phyloP scores from a whole-genome alignment of 2,888 invertebrate genomes.

The Brassicogethes aeneus region DNA sequence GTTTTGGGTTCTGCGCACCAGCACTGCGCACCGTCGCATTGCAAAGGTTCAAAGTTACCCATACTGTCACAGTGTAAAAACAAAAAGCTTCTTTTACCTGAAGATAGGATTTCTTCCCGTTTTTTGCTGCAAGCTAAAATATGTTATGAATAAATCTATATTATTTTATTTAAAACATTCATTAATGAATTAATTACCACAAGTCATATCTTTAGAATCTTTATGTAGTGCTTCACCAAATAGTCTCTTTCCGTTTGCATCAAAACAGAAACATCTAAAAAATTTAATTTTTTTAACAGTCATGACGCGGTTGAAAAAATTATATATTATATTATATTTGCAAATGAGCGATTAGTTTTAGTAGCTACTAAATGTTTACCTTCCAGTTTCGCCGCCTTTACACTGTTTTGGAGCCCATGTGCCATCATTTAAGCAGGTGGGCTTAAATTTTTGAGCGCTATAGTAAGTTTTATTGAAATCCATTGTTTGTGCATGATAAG shows the following conservation, averaged over 20 bases:
- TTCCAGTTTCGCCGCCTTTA: conserved; percentile 54
- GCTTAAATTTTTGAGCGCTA: conserved; percentile 28
- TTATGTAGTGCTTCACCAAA: conserved; percentile 57
- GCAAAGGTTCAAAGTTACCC: conserved; percentile 60
- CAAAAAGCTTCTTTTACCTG: conserved; percentile 36
- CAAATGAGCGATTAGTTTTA: too few relatives aligned
- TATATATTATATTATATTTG: too few relatives aligned
- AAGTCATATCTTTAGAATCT: conserved; percentile 53
- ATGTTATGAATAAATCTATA: conserved; percentile 5
- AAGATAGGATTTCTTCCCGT: conserved; percentile 45
- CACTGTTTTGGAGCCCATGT: conserved; percentile 55
- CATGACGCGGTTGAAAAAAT: too few relatives aligned
- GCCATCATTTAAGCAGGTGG: conserved; percentile 49
- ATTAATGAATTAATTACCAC: too few relatives aligned
- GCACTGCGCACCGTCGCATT: conserved; percentile 58
- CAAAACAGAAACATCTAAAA: conserved; percentile 55
- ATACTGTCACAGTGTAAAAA: conserved; percentile 54
- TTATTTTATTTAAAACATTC: conserved; percentile 22
- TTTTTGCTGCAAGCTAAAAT: conserved; percentile 53
- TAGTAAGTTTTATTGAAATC: conserved; percentile 17
- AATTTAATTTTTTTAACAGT: too few relatives aligned
- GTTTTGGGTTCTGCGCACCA: conserved; percentile 58
- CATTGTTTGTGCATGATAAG: conserved; percentile 19
- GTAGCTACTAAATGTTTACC: conserved; percentile 39
- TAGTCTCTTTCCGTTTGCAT: conserved; percentile 50